phyloP scores from a whole-genome alignment of 2,797 vertebrate genomes.

The Hydrophis major region DNA sequence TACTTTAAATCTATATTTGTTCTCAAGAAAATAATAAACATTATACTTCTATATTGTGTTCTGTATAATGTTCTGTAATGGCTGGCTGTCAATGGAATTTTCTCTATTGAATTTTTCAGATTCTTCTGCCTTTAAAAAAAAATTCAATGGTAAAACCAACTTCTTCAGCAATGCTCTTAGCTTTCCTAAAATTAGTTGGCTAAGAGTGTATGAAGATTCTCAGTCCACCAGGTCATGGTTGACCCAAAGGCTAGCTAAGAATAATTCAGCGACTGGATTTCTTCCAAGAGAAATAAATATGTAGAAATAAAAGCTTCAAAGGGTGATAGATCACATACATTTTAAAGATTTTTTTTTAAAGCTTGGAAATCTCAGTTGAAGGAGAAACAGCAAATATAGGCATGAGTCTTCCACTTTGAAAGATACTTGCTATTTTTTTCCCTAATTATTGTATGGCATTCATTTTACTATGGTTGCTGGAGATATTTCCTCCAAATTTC shows the following conservation, averaged over 20 bases:
- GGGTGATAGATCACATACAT: not conserved
- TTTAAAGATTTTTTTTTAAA: not conserved
- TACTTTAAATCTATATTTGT: not conserved
- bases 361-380: not conserved
- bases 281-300: not conserved
- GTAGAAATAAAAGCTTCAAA: not conserved
- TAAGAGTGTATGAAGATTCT: not conserved
- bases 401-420: not conserved
- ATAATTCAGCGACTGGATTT: not conserved
- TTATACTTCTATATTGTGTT: not conserved
- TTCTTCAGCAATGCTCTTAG: not conserved
- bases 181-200: not conserved
- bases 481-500: not conserved
- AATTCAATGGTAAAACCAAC: not conserved
- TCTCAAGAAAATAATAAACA: not conserved
- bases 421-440: not conserved
- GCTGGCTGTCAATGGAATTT: not conserved
- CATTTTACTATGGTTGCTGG: not conserved
- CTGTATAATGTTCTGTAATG: not conserved
- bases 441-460: not conserved
- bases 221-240: too few relatives aligned
- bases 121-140: not conserved
- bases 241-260: not conserved
- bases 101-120: not conserved
- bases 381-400: not conserved